Conservation (phyloP, 2,888 invertebrate species). For the Agrenia bidenticulata region DNA sequence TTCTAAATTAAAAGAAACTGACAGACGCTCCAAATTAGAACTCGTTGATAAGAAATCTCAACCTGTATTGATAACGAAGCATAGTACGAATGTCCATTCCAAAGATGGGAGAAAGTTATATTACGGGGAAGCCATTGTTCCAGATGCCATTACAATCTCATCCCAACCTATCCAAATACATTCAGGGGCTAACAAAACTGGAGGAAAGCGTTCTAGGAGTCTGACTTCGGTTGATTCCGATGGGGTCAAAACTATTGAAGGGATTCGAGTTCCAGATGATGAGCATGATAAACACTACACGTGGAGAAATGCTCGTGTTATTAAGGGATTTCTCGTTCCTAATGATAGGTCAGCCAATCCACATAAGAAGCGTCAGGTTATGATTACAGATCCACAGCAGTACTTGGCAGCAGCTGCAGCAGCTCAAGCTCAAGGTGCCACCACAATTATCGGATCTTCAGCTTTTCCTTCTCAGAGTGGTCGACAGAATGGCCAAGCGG, state of each 20-base stretch:
- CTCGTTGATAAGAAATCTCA: slow-evolving; percentile 23
- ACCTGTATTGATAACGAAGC: slow-evolving; percentile 33
- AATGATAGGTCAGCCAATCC: slow-evolving; percentile 62
- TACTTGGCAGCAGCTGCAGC: slow-evolving; percentile 45
- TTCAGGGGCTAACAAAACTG: slow-evolving; percentile 36
- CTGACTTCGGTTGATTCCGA: slow-evolving; percentile 31
- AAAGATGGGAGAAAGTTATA: slow-evolving; percentile 27
- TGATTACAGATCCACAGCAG: slow-evolving; percentile 42
- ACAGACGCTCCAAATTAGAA: neutral
- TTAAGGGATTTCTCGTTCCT: slow-evolving; percentile 77
- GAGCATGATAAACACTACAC: slow-evolving; percentile 74
- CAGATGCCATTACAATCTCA: slow-evolving; percentile 44
- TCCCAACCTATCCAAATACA: slow-evolving; percentile 45
- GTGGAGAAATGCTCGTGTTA: slow-evolving; percentile 85
- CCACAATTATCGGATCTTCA: slow-evolving; percentile 32
- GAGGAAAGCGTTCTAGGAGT: slow-evolving; percentile 38
- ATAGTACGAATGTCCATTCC: slow-evolving; percentile 13
- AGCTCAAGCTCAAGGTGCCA: slow-evolving; percentile 37
- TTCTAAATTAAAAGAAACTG: slow-evolving; percentile 1
- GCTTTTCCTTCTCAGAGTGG: neutral
- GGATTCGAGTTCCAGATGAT: slow-evolving; percentile 79
- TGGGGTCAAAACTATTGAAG: slow-evolving; percentile 77
- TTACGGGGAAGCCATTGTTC: slow-evolving; percentile 30
- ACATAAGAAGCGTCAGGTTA: slow-evolving; percentile 46
- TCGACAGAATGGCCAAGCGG: neutral